Conservation (phyloP, 2,113 vertebrate species). For the Solenodon paradoxus region DNA sequence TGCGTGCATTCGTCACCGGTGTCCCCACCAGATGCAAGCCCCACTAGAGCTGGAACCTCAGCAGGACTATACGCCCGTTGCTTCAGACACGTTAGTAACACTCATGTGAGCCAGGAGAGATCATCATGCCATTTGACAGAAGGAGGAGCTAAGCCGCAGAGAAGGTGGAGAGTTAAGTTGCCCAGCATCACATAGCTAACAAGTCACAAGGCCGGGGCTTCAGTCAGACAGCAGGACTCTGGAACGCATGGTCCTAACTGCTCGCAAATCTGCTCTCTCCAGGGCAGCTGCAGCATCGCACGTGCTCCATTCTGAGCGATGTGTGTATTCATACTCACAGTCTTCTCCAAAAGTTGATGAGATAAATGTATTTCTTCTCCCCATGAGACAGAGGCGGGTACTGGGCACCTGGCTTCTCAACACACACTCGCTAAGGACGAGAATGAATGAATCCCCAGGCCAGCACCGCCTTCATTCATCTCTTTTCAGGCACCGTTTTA, state of each 20-base stretch:
- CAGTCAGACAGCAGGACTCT: not conserved
- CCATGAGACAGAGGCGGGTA: not conserved
- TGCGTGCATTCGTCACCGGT: rapidly evolving
- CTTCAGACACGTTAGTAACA: too few relatives aligned
- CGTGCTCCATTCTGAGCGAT: not conserved
- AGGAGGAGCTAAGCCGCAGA: not conserved
- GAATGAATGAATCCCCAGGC: not conserved
- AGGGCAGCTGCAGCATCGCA: too few relatives aligned
- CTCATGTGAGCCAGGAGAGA: not conserved
- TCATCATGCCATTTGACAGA: not conserved
- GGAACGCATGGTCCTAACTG: not conserved
- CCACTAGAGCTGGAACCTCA: not conserved
- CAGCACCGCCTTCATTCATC: not conserved
- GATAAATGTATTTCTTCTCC: not conserved
- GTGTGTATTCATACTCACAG: not conserved
- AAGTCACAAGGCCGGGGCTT: not conserved
- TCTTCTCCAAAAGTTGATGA: not conserved
- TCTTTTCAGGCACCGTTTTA: not conserved
- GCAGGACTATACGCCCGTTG: not conserved
- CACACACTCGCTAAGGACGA: not conserved
- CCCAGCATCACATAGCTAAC: too few relatives aligned
- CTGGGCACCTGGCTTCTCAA: not conserved
- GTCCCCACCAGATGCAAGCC: too few relatives aligned
- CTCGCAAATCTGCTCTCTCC: not conserved
- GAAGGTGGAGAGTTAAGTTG: not conserved